Conservation (phyloP, 2,113 vertebrate species). For the Coryphaenoides rupestris region DNA sequence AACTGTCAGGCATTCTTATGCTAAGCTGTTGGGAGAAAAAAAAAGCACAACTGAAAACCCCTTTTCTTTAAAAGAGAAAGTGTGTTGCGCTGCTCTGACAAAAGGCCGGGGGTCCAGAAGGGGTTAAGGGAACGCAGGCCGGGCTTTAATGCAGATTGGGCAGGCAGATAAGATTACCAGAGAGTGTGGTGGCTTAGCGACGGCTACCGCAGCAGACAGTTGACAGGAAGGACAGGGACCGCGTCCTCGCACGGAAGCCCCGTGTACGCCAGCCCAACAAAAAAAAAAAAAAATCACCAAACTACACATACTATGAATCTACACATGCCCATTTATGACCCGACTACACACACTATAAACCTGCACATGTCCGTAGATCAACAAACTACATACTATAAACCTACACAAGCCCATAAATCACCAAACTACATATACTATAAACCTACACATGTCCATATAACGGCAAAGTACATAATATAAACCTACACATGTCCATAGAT, state of each 20-base stretch:
- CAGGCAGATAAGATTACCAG: slow-evolving; percentile 63
- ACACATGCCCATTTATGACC: too few species aligned
- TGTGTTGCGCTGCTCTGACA: not conserved
- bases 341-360: too few species aligned
- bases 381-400: too few species aligned
- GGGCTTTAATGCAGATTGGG: slow-evolving; percentile 51
- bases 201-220: slow-evolving; percentile 54
- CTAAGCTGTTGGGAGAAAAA: not conserved
- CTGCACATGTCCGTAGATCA: too few species aligned
- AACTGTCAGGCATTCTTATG: not conserved
- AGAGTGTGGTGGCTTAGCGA: slow-evolving; percentile 47
- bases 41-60: not conserved
- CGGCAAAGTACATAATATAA: too few species aligned
- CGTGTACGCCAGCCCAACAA: not conserved
- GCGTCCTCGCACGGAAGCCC: not conserved
- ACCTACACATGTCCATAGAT: too few species aligned
- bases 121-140: slow-evolving; percentile 37
- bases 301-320: not conserved
- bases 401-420: too few species aligned
- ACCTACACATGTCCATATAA: too few species aligned
- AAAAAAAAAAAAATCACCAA: not conserved
- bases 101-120: slow-evolving; percentile 1
- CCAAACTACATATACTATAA: too few species aligned
- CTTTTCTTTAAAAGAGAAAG: not conserved
- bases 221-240: slow-evolving; percentile 47